A percentile compares a stretch with the other conserved stretches of the same genome.
These are phyloP conservation scores for Rhopalosiphum nymphaeae DNA, from an alignment of 2,888 invertebrate genomes.

Conservation along the genomic window DNA sequence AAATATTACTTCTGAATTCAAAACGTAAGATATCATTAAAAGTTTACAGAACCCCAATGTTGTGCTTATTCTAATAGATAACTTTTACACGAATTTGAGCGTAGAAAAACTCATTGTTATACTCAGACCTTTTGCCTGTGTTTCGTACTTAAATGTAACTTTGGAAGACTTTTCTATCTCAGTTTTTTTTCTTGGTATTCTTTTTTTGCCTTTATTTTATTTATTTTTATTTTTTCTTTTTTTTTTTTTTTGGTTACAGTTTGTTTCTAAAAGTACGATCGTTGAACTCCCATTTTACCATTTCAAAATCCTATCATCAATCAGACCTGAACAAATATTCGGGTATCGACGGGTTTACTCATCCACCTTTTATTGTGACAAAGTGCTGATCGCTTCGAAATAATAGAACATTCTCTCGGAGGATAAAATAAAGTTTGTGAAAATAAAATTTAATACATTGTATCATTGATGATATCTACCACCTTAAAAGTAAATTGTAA, in stretches of 20 bases:
- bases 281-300: slow-evolving; percentile 52
- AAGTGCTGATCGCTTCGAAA: slow-evolving; percentile 30
- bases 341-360: slow-evolving; percentile 51
- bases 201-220: background rate
- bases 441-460: slow-evolving; percentile 1
- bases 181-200: background rate
- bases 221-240: background rate
- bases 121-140: slow-evolving; percentile 11
- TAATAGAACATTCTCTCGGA: slow-evolving; percentile 14
- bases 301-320: slow-evolving; percentile 59
- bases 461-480: background rate
- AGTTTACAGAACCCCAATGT: slow-evolving; percentile 47
- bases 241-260: slow-evolving; percentile 32
- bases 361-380: slow-evolving; percentile 51
- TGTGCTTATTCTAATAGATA: slow-evolving; percentile 60
- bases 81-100: slow-evolving; percentile 43
- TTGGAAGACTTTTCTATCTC: slow-evolving; percentile 57
- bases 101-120: slow-evolving; percentile 54
- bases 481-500: background rate
- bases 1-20: slow-evolving; percentile 22
- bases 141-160: slow-evolving; percentile 61
- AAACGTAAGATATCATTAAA: slow-evolving; percentile 49
- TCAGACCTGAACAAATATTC: slow-evolving; percentile 58
- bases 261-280: slow-evolving; percentile 54
- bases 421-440: slow-evolving; percentile 6